Evolutionary conservation across 2,797 vertebrate species (phyloP).

Genomic region (Ficedula albicollis): DNA sequence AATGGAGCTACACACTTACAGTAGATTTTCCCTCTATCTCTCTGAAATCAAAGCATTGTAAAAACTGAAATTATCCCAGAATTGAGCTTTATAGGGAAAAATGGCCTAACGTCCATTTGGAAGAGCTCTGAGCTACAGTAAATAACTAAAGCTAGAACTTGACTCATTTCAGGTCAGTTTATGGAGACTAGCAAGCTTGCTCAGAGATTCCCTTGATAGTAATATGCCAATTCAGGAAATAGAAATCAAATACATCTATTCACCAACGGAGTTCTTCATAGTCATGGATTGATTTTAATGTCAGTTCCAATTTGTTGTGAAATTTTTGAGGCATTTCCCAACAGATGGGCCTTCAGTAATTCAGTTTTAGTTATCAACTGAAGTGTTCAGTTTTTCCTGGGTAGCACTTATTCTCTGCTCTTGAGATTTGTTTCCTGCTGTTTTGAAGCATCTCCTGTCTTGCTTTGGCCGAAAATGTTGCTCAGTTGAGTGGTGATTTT

Average conservation of each 20-base stretch:
- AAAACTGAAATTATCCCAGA: not conserved
- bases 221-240: not conserved
- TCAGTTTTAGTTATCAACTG: not conserved
- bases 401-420: not conserved
- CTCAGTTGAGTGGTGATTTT: not conserved
- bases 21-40: not conserved
- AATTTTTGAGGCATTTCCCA: constrained; percentile 44
- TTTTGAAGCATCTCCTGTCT: not conserved
- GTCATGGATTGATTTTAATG: constrained; percentile 43
- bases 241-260: constrained; percentile 12
- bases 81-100: not conserved
- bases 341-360: not conserved
- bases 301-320: constrained; percentile 7
- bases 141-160: not conserved
- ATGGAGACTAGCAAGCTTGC: not conserved
- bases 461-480: not conserved
- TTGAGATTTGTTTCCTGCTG: not conserved
- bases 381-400: constrained; percentile 1
- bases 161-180: not conserved
- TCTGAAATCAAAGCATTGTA: not conserved
- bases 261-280: not conserved
- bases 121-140: not conserved
- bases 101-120: not conserved
- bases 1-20: not conserved
- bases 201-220: not conserved